Conservation (phyloP, 1,140 invertebrate species). For the Wasmannia auropunctata region DNA sequence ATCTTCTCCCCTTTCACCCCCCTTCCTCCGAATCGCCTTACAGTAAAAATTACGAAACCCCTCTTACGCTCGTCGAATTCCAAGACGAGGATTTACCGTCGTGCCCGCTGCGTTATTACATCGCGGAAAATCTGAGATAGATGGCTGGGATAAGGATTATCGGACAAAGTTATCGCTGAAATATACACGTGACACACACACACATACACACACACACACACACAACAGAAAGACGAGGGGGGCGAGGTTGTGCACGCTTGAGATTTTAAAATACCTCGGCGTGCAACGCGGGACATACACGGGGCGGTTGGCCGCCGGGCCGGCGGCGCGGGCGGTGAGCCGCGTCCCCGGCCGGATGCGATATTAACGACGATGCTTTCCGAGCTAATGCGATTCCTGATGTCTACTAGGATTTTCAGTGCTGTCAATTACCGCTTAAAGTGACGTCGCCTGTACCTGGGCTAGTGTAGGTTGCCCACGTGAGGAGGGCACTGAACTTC, state of each 20-base stretch:
- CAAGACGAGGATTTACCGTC: background rate
- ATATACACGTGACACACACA: slow-evolving; percentile 10
- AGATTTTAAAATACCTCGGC: slow-evolving; percentile 38
- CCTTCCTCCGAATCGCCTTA: too few species aligned
- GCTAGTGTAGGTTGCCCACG: slow-evolving; percentile 3
- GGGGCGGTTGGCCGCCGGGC: too few species aligned
- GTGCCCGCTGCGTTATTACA: background rate
- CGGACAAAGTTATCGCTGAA: slow-evolving; percentile 11
- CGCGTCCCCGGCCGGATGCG: slow-evolving; percentile 1
- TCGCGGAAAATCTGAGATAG: slow-evolving; percentile 1
- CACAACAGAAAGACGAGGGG: too few species aligned
- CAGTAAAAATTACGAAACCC: background rate
- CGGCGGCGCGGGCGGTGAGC: background rate
- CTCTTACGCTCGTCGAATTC: background rate
- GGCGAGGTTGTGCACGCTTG: background rate
- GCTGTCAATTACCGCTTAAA: slow-evolving; percentile 57
- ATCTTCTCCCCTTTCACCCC: too few species aligned
- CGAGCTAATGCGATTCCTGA: slow-evolving; percentile 43
- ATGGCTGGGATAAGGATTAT: background rate
- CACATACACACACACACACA: too few species aligned
- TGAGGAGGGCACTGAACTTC: slow-evolving; percentile 45
- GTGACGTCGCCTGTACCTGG: slow-evolving; percentile 25
- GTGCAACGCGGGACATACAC: background rate
- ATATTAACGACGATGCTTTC: slow-evolving; percentile 53
- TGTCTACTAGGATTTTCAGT: slow-evolving; percentile 52